phyloP scores from a whole-genome alignment of 2,113 vertebrate genomes.

The Eublepharis macularius region DNA sequence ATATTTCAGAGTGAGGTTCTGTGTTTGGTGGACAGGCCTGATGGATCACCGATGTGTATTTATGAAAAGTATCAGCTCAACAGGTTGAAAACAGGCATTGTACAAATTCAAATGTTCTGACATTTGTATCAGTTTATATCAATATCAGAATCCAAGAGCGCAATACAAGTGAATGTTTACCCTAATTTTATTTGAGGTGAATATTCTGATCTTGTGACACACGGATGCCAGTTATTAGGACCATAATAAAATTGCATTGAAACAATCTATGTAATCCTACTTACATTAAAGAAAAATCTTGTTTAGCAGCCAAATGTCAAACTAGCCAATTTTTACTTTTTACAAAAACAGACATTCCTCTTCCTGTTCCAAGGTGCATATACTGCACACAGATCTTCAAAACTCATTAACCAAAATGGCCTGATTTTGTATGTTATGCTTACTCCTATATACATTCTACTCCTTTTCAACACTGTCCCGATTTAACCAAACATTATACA shows the following conservation, averaged over 20 bases:
- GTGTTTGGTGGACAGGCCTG: background rate
- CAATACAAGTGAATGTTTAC: background rate
- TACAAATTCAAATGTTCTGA: background rate
- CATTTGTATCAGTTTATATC: background rate
- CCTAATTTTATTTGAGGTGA: background rate
- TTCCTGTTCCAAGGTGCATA: too few relatives aligned
- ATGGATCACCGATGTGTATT: background rate
- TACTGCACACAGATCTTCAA: too few relatives aligned
- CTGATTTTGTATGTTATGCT: too few relatives aligned
- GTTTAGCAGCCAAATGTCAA: background rate
- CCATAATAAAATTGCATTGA: background rate
- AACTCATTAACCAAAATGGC: too few relatives aligned
- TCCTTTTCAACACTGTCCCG: too few relatives aligned
- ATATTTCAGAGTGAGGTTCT: background rate
- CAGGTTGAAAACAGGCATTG: background rate
- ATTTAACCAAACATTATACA: too few relatives aligned
- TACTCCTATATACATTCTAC: too few relatives aligned
- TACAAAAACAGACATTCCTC: too few relatives aligned
- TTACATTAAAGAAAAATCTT: background rate
- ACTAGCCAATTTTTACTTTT: too few relatives aligned
- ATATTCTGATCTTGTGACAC: background rate
- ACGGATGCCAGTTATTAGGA: background rate
- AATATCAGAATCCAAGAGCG: background rate
- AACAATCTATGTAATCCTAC: too few relatives aligned
- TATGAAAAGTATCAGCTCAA: background rate